phyloP scores from a whole-genome alignment of 1,140 invertebrate species.

The Scaptomyza graminum region DNA sequence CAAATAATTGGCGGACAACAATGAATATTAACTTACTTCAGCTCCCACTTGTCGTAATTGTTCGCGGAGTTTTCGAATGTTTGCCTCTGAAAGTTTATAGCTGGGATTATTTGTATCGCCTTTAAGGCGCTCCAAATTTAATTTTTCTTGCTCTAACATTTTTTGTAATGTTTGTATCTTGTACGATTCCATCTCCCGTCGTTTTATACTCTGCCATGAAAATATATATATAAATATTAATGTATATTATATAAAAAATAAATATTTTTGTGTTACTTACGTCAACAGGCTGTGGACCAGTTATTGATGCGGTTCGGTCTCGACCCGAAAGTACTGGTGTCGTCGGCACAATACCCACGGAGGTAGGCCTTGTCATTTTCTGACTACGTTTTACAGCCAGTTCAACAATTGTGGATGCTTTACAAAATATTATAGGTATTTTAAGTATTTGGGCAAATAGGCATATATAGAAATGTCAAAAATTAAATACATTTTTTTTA shows the following conservation, averaged over 20 bases:
- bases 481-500: background rate
- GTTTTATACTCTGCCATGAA: constrained; percentile 89
- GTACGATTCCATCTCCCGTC: constrained; percentile 89
- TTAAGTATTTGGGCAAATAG: background rate
- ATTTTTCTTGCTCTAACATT: constrained; percentile 92
- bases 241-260: background rate
- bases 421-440: background rate
- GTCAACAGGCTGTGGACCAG: constrained; percentile 94
- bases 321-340: constrained; percentile 77
- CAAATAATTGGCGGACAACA: constrained; percentile 20
- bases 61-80: constrained; percentile 79
- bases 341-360: constrained; percentile 72
- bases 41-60: constrained; percentile 80
- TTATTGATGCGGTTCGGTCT: constrained; percentile 87
- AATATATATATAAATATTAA: background rate
- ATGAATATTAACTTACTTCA: constrained; percentile 66
- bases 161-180: constrained; percentile 90
- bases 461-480: constrained; percentile 31
- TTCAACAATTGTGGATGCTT: constrained; percentile 79
- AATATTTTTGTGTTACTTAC: constrained; percentile 85
- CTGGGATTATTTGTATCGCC: constrained; percentile 76
- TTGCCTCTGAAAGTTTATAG: constrained; percentile 80
- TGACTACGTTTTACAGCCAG: constrained; percentile 78
- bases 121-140: constrained; percentile 89
- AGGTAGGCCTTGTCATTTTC: constrained; percentile 75